These are phyloP conservation scores for Machimus rusticus DNA, from an alignment of 2,888 invertebrate species.

Conservation along the genomic window DNA sequence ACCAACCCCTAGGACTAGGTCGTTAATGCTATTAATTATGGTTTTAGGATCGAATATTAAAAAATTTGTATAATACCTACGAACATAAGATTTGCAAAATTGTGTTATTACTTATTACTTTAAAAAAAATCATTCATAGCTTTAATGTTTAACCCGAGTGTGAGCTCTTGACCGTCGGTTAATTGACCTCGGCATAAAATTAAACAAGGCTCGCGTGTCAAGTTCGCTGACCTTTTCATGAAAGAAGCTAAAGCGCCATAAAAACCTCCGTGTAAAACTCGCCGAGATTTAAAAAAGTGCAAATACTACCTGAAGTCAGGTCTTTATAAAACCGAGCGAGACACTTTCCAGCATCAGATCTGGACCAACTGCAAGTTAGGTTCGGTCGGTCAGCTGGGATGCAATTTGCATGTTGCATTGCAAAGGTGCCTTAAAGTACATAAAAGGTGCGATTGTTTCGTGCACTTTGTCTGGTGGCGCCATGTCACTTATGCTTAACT, in stretches of 20 bases:
- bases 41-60: no score
- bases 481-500: not conserved
- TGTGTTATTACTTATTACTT: no score
- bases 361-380: not conserved
- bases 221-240: not conserved
- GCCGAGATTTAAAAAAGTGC: not conserved
- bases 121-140: not conserved
- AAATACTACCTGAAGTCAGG: not conserved
- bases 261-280: not conserved
- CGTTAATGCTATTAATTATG: no score
- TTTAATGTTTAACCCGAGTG: not conserved
- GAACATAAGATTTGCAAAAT: no score
- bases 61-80: no score
- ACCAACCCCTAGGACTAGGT: no score
- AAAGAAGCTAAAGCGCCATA: not conserved
- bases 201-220: not conserved
- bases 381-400: not conserved
- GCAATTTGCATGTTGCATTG: not conserved
- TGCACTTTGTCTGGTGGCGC: not conserved
- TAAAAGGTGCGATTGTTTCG: not conserved
- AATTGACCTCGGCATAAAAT: not conserved
- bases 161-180: not conserved
- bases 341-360: not conserved
- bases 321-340: not conserved
- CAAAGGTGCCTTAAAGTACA: not conserved